These are phyloP conservation scores for Ctenoplectra terminalis DNA, from an alignment of 1,140 invertebrate species.

Conservation along the genomic window DNA sequence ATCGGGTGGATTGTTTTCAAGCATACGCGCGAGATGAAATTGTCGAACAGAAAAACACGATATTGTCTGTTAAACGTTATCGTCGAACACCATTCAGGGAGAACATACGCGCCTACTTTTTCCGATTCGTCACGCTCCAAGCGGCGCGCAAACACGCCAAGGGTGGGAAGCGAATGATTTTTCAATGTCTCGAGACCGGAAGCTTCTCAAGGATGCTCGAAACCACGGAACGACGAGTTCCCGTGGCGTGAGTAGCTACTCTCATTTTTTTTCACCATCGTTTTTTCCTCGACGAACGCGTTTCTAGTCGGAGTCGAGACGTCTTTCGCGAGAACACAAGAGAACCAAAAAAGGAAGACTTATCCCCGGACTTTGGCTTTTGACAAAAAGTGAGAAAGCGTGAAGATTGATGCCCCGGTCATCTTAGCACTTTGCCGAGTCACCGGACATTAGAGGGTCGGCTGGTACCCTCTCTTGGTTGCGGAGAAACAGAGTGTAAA, in stretches of 20 bases:
- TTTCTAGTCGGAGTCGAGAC: background rate
- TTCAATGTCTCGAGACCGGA: slow-evolving; percentile 67
- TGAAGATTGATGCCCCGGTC: slow-evolving; percentile 75
- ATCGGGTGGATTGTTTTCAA: background rate
- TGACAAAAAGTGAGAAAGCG: slow-evolving; percentile 69
- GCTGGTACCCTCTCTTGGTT: slow-evolving; percentile 20
- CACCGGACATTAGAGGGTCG: slow-evolving; percentile 74
- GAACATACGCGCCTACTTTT: slow-evolving; percentile 26
- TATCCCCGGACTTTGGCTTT: slow-evolving; percentile 48
- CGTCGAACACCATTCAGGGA: background rate
- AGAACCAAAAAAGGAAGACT: slow-evolving; percentile 52
- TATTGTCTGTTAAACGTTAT: slow-evolving; percentile 38
- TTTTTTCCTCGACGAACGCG: background rate
- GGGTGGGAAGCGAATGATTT: slow-evolving; percentile 58
- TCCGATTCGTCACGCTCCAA: slow-evolving; percentile 47
- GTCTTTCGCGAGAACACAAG: background rate
- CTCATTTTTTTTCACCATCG: slow-evolving; percentile 39
- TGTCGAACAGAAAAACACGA: background rate
- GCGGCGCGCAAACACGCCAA: background rate
- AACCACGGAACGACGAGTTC: slow-evolving; percentile 45
- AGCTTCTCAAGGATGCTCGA: slow-evolving; percentile 51
- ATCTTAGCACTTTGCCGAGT: slow-evolving; percentile 74
- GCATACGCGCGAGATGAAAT: background rate
- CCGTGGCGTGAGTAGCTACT: slow-evolving; percentile 33
- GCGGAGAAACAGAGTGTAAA: slow-evolving; percentile 73